A percentile compares a stretch with the other conserved stretches of the same genome.
Evolutionary conservation across 2,888 invertebrate genomes (phyloP).

Genomic region (Lycophotia porphyrea): DNA sequence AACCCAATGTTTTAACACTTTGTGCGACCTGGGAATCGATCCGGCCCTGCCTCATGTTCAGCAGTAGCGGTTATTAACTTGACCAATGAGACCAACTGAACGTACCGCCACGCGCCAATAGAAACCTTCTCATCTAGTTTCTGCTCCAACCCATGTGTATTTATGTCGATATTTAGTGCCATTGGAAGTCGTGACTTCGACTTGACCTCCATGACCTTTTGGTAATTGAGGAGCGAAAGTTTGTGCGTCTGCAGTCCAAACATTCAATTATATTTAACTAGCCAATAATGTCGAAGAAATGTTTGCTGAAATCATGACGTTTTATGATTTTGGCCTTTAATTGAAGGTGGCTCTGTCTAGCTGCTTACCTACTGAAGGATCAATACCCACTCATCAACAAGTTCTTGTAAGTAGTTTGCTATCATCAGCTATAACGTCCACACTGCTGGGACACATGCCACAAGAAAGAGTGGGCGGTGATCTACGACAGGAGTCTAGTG

Average conservation of each 20-base stretch:
- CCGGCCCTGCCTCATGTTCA: background rate
- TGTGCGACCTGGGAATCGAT: background rate
- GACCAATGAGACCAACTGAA: no score
- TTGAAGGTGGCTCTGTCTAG: background rate
- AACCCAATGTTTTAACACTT: background rate
- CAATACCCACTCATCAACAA: background rate
- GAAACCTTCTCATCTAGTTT: background rate
- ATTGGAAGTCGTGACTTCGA: slow-evolving; percentile 44
- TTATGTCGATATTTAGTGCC: slow-evolving; percentile 15
- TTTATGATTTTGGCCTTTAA: background rate
- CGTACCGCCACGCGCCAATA: no score
- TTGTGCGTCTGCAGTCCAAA: slow-evolving; percentile 3
- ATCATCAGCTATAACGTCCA: background rate
- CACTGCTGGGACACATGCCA: background rate
- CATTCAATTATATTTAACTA: slow-evolving; percentile 31
- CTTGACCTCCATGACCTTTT: slow-evolving; percentile 23
- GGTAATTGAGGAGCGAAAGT: slow-evolving; percentile 52
- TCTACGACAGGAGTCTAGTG: background rate
- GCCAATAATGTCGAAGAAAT: background rate
- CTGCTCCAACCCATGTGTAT: background rate
- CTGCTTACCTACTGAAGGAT: background rate
- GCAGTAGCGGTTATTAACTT: background rate
- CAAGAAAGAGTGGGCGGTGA: background rate
- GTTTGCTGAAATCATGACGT: slow-evolving; percentile 17
- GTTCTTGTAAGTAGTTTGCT: background rate